Percentiles rank a stretch among this genome's conserved stretches.
These are phyloP conservation scores for Meandrina meandrites DNA, from an alignment of 92 coral and sea anemone genomes.

Conservation along the genomic window DNA sequence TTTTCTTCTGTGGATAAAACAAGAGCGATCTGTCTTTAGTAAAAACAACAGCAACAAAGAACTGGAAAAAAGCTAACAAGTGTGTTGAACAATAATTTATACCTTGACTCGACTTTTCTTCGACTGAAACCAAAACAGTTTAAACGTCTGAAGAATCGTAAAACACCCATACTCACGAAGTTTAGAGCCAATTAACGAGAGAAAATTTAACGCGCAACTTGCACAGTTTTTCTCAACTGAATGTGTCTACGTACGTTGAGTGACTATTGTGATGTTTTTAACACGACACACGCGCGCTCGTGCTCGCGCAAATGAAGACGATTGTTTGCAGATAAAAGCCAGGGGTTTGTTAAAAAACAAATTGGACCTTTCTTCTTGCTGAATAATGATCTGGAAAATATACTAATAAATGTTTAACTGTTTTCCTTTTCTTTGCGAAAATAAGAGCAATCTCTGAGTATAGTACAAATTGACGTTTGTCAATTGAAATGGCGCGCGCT, in stretches of 20 bases:
- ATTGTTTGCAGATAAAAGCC: not conserved
- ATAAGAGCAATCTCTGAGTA: not conserved
- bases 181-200: not conserved
- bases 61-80: not conserved
- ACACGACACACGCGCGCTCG: slow-evolving; percentile 7
- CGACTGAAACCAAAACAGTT: slow-evolving; percentile 8
- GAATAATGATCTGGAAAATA: too few relatives aligned
- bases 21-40: not conserved
- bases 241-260: slow-evolving; percentile 5
- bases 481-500: not conserved
- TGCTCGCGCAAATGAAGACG: not conserved
- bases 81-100: not conserved
- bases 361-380: too few relatives aligned
- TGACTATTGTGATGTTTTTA: slow-evolving; percentile 18
- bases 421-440: too few relatives aligned
- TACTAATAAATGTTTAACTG: too few relatives aligned
- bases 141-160: slow-evolving; percentile 21
- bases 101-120: slow-evolving; percentile 15
- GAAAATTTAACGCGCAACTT: not conserved
- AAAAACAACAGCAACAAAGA: not conserved
- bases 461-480: not conserved
- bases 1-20: not conserved
- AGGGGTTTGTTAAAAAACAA: not conserved
- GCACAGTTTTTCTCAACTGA: slow-evolving; percentile 1
- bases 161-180: slow-evolving; percentile 18